A percentile compares a stretch with the other conserved stretches of the same genome.
Evolutionary conservation across 2,797 vertebrate genomes (phyloP).

Genomic region (Bradypodion ventrale): DNA sequence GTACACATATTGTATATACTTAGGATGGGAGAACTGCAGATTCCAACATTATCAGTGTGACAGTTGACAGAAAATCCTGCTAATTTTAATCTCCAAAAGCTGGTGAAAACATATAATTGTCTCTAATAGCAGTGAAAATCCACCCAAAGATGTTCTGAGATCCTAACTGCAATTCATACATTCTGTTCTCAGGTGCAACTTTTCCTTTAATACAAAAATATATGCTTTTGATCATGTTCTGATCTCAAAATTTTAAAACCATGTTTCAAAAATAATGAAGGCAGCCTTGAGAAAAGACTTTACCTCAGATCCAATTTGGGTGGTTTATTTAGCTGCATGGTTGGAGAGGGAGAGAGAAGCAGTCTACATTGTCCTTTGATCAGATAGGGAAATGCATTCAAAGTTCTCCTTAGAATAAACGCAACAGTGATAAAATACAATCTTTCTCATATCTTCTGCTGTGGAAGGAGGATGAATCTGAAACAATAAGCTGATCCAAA

Average conservation of each 20-base stretch:
- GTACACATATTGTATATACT: background rate
- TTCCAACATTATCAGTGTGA: background rate
- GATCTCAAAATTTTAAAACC: background rate
- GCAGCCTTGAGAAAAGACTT: background rate
- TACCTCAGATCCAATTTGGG: background rate
- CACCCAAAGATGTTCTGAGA: background rate
- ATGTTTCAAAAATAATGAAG: background rate
- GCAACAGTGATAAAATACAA: constrained; percentile 33
- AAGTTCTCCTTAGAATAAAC: constrained; percentile 47
- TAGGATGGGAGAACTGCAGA: background rate
- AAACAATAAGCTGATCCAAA: background rate
- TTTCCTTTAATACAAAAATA: background rate
- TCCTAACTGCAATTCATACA: background rate
- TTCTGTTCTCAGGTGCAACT: background rate
- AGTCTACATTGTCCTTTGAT: constrained; percentile 31
- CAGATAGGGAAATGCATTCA: constrained; percentile 35
- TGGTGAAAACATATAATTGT: background rate
- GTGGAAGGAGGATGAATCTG: constrained; percentile 43
- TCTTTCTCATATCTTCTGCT: constrained; percentile 22
- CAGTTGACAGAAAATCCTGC: background rate
- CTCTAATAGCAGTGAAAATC: background rate
- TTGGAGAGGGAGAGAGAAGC: background rate
- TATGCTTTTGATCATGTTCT: background rate
- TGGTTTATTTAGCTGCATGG: background rate
- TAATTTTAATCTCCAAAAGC: background rate